A percentile compares a stretch with the other conserved stretches of the same genome.
Conservation (phyloP, 2,797 vertebrate species). For the Artibeus jamaicensis region DNA sequence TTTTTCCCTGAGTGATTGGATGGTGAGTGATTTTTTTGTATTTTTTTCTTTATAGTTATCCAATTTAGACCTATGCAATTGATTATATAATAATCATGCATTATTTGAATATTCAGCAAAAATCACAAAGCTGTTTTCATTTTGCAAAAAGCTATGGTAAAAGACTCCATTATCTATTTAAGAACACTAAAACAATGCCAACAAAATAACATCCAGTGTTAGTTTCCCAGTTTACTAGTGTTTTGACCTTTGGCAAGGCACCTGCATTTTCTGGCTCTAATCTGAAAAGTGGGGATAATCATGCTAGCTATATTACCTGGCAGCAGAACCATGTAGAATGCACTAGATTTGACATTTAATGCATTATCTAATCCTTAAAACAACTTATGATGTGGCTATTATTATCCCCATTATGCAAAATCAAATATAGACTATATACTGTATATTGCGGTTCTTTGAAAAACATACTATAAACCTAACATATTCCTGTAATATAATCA, state of each 20-base stretch:
- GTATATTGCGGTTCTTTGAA: constrained; percentile 21
- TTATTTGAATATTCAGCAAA: constrained; percentile 38
- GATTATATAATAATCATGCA: background rate
- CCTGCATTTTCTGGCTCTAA: background rate
- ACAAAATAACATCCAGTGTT: background rate
- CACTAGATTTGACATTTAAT: background rate
- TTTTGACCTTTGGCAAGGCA: background rate
- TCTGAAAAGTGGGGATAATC: constrained; percentile 1
- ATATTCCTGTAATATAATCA: constrained; percentile 17
- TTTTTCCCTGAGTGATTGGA: background rate
- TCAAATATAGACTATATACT: background rate
- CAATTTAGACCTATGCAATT: background rate
- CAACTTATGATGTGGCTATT: background rate
- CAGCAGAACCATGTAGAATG: background rate
- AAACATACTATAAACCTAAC: background rate
- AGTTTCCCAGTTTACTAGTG: constrained; percentile 7
- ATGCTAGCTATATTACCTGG: background rate
- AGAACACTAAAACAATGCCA: background rate
- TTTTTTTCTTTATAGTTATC: background rate
- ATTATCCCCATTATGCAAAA: constrained; percentile 30
- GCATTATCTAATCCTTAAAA: constrained; percentile 27
- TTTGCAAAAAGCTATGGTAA: background rate
- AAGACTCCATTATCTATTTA: background rate
- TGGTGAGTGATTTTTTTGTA: background rate
- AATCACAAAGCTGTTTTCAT: background rate